These are phyloP conservation scores for Umimayanthus kanabou DNA, from an alignment of 92 coral and sea anemone genomes.

Conservation along the genomic window DNA sequence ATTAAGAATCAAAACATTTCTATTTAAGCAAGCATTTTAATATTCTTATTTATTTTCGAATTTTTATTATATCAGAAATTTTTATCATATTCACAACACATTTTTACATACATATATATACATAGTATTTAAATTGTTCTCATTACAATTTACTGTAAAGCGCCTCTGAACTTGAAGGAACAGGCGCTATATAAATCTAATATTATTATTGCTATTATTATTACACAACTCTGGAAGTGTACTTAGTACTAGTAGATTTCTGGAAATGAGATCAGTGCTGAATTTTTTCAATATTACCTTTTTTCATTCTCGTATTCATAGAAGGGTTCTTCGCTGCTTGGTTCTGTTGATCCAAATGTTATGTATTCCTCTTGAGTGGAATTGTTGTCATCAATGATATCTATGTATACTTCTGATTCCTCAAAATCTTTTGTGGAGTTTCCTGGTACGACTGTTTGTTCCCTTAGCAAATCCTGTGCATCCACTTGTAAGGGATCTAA, in stretches of 20 bases:
- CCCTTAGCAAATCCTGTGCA: neutral
- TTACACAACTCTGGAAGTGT: neutral
- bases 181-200: too few relatives aligned
- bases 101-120: too few relatives aligned
- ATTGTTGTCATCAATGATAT: neutral
- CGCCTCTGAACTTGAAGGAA: too few relatives aligned
- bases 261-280: neutral
- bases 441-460: neutral
- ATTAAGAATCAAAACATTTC: too few relatives aligned
- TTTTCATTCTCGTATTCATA: conserved; percentile 9
- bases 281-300: neutral
- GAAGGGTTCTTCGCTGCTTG: neutral
- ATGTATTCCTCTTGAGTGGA: neutral
- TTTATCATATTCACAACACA: too few relatives aligned
- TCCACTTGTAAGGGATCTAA: neutral
- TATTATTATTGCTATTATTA: too few relatives aligned
- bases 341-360: conserved; percentile 10
- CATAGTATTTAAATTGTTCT: too few relatives aligned
- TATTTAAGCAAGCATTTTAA: too few relatives aligned
- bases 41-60: too few relatives aligned
- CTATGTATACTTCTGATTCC: neutral
- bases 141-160: too few relatives aligned
- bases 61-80: too few relatives aligned
- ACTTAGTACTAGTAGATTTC: neutral
- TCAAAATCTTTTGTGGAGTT: neutral